phyloP scores from a whole-genome alignment of 2,797 vertebrate genomes.

The Epinephelus coioides region DNA sequence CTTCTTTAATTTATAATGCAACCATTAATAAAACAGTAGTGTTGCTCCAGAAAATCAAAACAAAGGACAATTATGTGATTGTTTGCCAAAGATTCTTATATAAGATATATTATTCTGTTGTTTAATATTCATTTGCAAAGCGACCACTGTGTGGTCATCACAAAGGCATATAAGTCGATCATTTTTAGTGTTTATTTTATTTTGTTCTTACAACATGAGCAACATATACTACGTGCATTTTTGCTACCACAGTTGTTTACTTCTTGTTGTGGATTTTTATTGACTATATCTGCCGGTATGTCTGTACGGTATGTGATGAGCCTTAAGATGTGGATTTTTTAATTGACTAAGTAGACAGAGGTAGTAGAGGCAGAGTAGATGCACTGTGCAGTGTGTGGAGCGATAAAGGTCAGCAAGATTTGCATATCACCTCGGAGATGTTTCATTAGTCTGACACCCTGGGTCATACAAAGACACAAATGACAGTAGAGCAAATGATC shows the following conservation, averaged over 20 bases:
- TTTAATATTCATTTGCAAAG: conserved; percentile 29
- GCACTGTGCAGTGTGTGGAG: conserved; percentile 4
- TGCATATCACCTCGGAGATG: conserved; percentile 50
- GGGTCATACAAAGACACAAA: conserved; percentile 34
- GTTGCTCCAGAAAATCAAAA: conserved; percentile 41
- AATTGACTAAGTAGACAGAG: conserved; percentile 8
- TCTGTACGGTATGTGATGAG: neutral
- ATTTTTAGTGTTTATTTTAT: neutral
- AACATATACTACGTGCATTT: neutral
- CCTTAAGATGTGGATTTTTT: conserved; percentile 2
- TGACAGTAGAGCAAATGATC: conserved; percentile 43
- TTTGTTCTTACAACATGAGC: neutral
- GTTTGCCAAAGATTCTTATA: conserved; percentile 16
- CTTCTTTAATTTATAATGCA: conserved; percentile 62
- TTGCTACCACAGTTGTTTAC: neutral
- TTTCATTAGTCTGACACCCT: conserved; percentile 44
- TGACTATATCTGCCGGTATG: neutral
- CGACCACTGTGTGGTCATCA: conserved; percentile 10
- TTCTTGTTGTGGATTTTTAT: conserved; percentile 3
- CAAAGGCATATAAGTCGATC: neutral
- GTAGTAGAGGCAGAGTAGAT: conserved; percentile 1
- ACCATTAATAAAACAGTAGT: conserved; percentile 68
- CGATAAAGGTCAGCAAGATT: conserved; percentile 55
- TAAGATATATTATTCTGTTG: conserved; percentile 15
- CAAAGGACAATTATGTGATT: conserved; percentile 34